Evolutionary conservation across 2,113 vertebrate species (phyloP).

Genomic region (Ammodytes marinus): DNA sequence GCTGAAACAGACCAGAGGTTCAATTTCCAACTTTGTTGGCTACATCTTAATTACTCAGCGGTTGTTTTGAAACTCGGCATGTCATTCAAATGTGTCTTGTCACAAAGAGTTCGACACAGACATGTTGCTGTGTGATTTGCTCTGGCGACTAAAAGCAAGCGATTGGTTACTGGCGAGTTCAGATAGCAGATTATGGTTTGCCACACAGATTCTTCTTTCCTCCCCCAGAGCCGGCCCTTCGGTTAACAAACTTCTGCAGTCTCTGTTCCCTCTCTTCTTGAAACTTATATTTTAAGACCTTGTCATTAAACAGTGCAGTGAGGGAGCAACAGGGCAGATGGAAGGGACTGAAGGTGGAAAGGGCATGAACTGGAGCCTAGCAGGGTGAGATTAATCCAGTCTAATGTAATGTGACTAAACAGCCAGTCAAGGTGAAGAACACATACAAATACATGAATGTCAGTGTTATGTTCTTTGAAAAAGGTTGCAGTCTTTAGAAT

Average conservation of each 20-base stretch:
- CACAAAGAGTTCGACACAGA: slow-evolving; percentile 55
- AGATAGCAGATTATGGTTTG: slow-evolving; percentile 44
- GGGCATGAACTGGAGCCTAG: slow-evolving; percentile 13
- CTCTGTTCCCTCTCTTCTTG: slow-evolving; percentile 18
- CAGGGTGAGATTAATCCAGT: slow-evolving; percentile 7
- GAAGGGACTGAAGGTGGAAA: slow-evolving; percentile 14
- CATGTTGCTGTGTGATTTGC: slow-evolving; percentile 55
- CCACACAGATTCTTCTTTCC: slow-evolving; percentile 39
- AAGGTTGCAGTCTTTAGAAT: neutral
- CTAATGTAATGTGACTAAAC: slow-evolving; percentile 3
- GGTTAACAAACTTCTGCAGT: neutral
- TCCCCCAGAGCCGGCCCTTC: neutral
- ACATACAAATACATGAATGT: neutral
- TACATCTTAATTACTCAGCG: slow-evolving; percentile 66
- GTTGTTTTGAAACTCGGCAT: slow-evolving; percentile 63
- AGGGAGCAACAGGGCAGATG: slow-evolving; percentile 13
- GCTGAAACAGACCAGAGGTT: slow-evolving; percentile 41
- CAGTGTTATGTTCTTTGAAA: neutral
- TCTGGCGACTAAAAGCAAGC: slow-evolving; percentile 56
- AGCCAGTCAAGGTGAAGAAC: slow-evolving; percentile 2
- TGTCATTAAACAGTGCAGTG: slow-evolving; percentile 41
- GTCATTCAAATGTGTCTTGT: slow-evolving; percentile 52
- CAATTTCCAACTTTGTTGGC: slow-evolving; percentile 55
- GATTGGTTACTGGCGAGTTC: slow-evolving; percentile 54
- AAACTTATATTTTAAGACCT: slow-evolving; percentile 53